Percentiles rank a stretch among this genome's conserved stretches.
Evolutionary conservation across 2,113 vertebrate species (phyloP).

Genomic region (Geococcyx californianus): DNA sequence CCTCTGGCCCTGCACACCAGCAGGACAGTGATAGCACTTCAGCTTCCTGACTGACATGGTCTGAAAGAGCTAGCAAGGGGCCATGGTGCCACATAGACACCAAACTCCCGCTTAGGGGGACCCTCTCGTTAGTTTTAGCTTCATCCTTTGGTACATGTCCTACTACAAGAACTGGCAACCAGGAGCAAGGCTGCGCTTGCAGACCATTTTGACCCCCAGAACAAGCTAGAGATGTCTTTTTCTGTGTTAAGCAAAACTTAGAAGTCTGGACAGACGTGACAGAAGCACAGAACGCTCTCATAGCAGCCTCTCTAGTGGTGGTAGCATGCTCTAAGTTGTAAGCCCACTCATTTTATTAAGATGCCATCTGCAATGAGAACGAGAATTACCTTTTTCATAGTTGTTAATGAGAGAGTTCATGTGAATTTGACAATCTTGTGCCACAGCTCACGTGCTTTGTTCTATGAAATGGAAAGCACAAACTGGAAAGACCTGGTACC

Average conservation of each 20-base stretch:
- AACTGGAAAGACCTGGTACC: too few relatives aligned
- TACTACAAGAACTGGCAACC: background rate
- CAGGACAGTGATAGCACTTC: fast-evolving
- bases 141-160: background rate
- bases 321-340: background rate
- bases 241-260: background rate
- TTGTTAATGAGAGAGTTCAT: background rate
- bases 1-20: background rate
- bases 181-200: background rate
- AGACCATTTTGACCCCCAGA: background rate
- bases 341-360: background rate
- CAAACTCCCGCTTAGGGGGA: background rate
- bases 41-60: background rate
- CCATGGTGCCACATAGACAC: background rate
- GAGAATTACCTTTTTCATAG: background rate
- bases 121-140: background rate
- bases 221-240: background rate
- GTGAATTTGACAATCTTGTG: background rate
- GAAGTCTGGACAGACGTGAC: background rate
- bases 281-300: background rate
- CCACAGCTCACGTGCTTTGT: background rate
- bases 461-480: background rate
- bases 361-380: background rate
- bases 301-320: background rate
- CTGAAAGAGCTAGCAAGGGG: background rate